Base-by-base conservation (phyloP, 1,140 invertebrate species). In the Hypothenemus hampei region DNA sequence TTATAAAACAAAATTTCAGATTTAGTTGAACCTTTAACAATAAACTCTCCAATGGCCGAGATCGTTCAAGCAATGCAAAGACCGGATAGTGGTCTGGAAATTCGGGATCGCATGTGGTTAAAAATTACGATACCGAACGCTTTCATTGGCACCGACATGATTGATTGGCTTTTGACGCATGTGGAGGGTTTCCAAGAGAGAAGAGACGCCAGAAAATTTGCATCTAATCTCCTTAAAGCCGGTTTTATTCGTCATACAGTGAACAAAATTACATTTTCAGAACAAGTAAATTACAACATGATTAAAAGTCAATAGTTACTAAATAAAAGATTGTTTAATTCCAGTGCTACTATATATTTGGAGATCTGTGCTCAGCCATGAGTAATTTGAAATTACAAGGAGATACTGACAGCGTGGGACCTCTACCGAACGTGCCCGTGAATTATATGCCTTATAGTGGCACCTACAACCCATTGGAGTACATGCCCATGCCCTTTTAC, bases 51-150 rank as follows among this genome's bases (percentile, higher is more conserved):
- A 56, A 93, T 95, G 89, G 78, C 82, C 16, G 81, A 85, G 13
- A 86, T 97, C 43, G 91, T 95, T 2, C 78, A 89, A 65, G 90
- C 89, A 39, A 98, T 99, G 95, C 87, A 93, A 48, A 82, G 90
- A 65, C 86, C 91, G 8, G 93, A 98, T 68, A 97, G 93, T 47
- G 97, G 96, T 6, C 76, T 99, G 23, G 96, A 99, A 75, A 94
- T 99, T 50, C 78, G 93, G 52, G 94, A 99, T 77, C 80, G 97
- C 36, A 95, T 96, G 84, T 99, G 97, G 97, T 76, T 99, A 6
- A 99, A 99, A 79, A 98, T 99, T 58, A 95, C 91, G 10, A 98
- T 99, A 71, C 94, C 95, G 39, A 97, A 96, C 77, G 95, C 96
- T 57, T 99, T 99, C 77, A 95, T 99, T 68, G 95, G 95, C 40